Evolutionary conservation across 2,888 invertebrate genomes (phyloP).

Genomic region (Eupithecia centaureata): DNA sequence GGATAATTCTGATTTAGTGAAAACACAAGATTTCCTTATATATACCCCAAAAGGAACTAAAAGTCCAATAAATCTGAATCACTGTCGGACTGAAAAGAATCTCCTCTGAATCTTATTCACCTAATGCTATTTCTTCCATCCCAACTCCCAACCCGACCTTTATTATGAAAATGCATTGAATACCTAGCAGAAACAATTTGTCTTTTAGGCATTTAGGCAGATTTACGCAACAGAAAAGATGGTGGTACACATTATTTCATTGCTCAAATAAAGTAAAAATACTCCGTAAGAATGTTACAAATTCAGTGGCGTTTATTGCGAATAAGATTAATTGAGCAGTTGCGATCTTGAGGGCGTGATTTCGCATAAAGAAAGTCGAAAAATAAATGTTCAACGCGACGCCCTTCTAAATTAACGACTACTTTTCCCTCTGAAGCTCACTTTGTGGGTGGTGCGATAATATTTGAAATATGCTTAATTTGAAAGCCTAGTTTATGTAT

Average conservation of each 20-base stretch:
- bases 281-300: conserved; percentile 51
- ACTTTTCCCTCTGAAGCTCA: conserved; percentile 16
- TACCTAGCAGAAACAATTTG: not conserved
- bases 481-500: conserved; percentile 38
- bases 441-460: conserved; percentile 9
- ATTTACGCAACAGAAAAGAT: conserved; percentile 4
- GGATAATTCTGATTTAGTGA: not conserved
- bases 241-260: not conserved
- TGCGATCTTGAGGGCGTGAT: conserved; percentile 40
- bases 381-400: conserved; percentile 16
- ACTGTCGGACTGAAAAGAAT: conserved; percentile 49
- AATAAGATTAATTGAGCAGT: conserved; percentile 57
- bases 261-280: conserved; percentile 53
- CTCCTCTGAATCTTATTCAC: conserved; percentile 37
- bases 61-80: conserved; percentile 72
- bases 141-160: conserved; percentile 10
- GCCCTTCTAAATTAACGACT: conserved; percentile 17
- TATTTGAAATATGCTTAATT: conserved; percentile 18
- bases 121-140: conserved; percentile 18
- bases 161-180: conserved; percentile 17
- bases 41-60: conserved; percentile 57
- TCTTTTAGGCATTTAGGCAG: not conserved
- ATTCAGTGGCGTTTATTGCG: conserved; percentile 55
- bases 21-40: conserved; percentile 45
- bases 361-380: conserved; percentile 45